Evolutionary conservation across 2,797 vertebrate species (phyloP).

Genomic region (Dipus sagitta): DNA sequence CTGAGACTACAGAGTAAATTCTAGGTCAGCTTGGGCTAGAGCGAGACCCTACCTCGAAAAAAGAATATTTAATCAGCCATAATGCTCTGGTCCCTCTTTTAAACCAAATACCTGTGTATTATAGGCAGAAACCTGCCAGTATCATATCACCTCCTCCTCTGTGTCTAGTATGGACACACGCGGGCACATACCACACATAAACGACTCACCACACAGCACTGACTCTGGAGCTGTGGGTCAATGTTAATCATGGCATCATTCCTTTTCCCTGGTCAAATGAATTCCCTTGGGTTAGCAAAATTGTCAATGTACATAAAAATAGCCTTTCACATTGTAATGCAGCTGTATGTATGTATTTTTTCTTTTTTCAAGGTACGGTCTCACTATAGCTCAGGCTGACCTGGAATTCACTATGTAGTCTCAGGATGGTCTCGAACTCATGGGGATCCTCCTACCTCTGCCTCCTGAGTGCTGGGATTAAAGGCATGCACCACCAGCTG

Average conservation of each 20-base stretch:
- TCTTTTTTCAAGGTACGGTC: too few relatives aligned
- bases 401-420: too few relatives aligned
- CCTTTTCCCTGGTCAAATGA: background rate
- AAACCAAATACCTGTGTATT: background rate
- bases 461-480: too few relatives aligned
- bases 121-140: background rate
- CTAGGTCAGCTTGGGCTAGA: too few relatives aligned
- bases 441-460: too few relatives aligned
- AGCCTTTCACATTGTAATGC: background rate
- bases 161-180: background rate
- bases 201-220: background rate
- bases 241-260: background rate
- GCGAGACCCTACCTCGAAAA: too few relatives aligned
- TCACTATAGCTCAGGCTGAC: too few relatives aligned
- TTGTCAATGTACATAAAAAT: background rate
- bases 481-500: too few relatives aligned
- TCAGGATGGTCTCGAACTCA: too few relatives aligned
- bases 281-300: background rate
- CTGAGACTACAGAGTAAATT: too few relatives aligned
- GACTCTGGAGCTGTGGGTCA: rapidly evolving
- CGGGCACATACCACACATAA: rapidly evolving
- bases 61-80: background rate
- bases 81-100: background rate
- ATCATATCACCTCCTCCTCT: rapidly evolving
- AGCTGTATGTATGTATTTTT: too few relatives aligned